Percentiles rank a stretch among this genome's conserved stretches.
phyloP scores from a whole-genome alignment of 2,797 vertebrate genomes.

The Argentina silus region DNA sequence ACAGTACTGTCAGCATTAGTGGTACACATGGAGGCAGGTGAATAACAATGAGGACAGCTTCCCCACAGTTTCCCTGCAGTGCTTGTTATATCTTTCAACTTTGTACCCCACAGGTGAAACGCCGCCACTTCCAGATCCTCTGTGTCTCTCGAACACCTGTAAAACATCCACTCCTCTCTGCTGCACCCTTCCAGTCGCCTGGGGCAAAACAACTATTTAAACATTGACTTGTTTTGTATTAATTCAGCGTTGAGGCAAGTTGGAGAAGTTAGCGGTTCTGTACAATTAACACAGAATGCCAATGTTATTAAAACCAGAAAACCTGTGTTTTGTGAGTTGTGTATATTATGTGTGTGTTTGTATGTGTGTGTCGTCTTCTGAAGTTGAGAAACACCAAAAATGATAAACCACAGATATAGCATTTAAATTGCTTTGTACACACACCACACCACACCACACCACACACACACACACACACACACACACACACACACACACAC shows the following conservation, averaged over 20 bases:
- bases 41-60: constrained; percentile 29
- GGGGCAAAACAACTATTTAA: background rate
- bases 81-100: constrained; percentile 33
- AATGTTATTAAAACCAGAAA: too few species aligned
- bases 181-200: constrained; percentile 18
- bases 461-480: background rate
- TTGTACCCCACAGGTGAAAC: constrained; percentile 38
- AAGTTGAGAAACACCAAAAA: background rate
- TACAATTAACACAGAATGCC: background rate
- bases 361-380: constrained; percentile 2
- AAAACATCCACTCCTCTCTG: constrained; percentile 18
- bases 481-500: constrained; percentile 23
- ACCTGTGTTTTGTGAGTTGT: too few species aligned
- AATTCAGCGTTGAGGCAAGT: constrained; percentile 5
- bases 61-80: constrained; percentile 1
- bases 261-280: background rate
- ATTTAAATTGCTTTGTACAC: background rate
- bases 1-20: constrained; percentile 17
- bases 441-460: too few species aligned
- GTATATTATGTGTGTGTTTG: too few species aligned
- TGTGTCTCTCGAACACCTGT: constrained; percentile 20
- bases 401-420: constrained; percentile 1
- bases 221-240: background rate
- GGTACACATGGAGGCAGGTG: constrained; percentile 21
- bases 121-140: constrained; percentile 25